Evolutionary conservation across 2,113 vertebrate genomes (phyloP).

Genomic region (Myiagra hebetior): DNA sequence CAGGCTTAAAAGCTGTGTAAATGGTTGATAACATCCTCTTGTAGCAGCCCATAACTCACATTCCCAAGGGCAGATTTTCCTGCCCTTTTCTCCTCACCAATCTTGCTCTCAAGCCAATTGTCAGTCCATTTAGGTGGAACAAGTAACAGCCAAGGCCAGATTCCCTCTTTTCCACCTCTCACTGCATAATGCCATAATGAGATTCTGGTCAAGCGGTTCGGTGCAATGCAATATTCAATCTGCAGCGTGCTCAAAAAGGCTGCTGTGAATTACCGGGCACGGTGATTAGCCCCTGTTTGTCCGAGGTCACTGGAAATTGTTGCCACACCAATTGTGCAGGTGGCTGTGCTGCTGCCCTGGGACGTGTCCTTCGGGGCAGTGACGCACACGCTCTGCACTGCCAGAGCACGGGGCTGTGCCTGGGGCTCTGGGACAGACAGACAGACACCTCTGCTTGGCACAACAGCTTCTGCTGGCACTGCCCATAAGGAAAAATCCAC

Average conservation of each 20-base stretch:
- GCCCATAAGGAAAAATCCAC: not conserved
- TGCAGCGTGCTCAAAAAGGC: not conserved
- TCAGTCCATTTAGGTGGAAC: not conserved
- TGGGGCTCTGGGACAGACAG: not conserved
- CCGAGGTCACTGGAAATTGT: not conserved
- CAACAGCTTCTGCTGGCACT: not conserved
- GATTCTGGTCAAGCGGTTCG: not conserved
- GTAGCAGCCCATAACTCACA: not conserved
- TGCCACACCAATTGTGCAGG: not conserved
- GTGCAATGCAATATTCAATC: not conserved
- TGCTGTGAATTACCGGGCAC: not conserved
- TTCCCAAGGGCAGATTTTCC: constrained; percentile 13
- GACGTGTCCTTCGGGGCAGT: not conserved
- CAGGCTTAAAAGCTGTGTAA: not conserved
- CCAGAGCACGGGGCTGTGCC: not conserved
- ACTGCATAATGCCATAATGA: not conserved
- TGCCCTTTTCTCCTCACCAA: not conserved
- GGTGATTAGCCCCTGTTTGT: not conserved
- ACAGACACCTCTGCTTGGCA: not conserved
- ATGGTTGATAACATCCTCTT: not conserved
- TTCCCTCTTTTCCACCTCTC: constrained; percentile 10
- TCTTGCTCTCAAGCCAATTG: not conserved
- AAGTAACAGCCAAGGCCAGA: constrained; percentile 7
- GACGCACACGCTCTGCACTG: not conserved
- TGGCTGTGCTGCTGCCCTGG: not conserved